These are phyloP conservation scores for Aplocera efformata DNA, from an alignment of 2,888 invertebrate species.

Conservation along the genomic window DNA sequence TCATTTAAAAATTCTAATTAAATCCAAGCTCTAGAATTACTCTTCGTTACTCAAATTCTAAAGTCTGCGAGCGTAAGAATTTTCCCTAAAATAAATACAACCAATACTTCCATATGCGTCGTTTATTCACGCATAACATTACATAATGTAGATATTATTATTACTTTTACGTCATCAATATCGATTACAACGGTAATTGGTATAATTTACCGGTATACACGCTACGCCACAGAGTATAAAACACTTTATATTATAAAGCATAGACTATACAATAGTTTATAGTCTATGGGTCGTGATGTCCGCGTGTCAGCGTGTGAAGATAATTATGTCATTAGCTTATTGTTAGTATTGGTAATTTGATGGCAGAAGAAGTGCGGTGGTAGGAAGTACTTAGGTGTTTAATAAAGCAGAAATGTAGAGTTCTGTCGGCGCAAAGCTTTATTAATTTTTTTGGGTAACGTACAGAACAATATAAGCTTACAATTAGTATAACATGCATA, in stretches of 20 bases:
- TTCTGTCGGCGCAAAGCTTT: too few species aligned
- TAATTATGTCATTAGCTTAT: conserved; percentile 34
- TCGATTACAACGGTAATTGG: conserved; percentile 52
- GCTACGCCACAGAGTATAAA: conserved; percentile 6
- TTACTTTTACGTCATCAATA: conserved; percentile 45
- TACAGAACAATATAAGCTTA: too few species aligned
- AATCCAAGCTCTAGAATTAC: too few species aligned
- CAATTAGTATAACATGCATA: too few species aligned
- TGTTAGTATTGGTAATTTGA: conserved; percentile 23
- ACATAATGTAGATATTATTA: background rate
- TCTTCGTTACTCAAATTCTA: too few species aligned
- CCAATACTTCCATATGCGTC: too few species aligned
- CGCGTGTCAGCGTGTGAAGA: conserved; percentile 39
- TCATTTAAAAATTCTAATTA: too few species aligned
- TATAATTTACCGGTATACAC: conserved; percentile 38
- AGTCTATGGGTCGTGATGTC: conserved; percentile 26
- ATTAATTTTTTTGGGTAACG: too few species aligned
- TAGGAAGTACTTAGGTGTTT: conserved; percentile 3
- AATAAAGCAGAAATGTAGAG: too few species aligned
- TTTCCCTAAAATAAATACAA: too few species aligned
- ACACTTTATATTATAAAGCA: conserved; percentile 3
- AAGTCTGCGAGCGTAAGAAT: too few species aligned
- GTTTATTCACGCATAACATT: too few species aligned
- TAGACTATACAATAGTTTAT: conserved; percentile 17
- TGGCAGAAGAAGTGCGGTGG: conserved; percentile 14